Conservation (phyloP, 2,888 invertebrate genomes). For the Coleophora flavipennella region DNA sequence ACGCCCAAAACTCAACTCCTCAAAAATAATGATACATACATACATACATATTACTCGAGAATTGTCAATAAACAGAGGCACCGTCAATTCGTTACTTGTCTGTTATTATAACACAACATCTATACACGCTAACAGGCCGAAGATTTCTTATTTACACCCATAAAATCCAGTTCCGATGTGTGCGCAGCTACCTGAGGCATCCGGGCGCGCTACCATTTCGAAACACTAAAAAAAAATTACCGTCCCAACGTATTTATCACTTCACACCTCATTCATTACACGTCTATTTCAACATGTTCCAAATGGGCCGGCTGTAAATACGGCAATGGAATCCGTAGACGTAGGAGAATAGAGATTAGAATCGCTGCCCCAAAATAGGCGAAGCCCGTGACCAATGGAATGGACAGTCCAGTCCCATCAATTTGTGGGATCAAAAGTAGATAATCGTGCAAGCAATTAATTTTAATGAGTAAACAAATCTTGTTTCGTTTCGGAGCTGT, state of each 20-base stretch:
- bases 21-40: not conserved
- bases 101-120: constrained; percentile 1
- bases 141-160: constrained; percentile 22
- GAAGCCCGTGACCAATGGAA: constrained; percentile 21
- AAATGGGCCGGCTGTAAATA: constrained; percentile 18
- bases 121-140: constrained; percentile 21
- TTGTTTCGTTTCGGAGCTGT: constrained; percentile 18
- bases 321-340: constrained; percentile 25
- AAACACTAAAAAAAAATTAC: constrained; percentile 42
- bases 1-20: not conserved
- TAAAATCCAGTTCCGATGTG: constrained; percentile 38
- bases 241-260: constrained; percentile 28
- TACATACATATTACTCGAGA: not conserved
- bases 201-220: constrained; percentile 48
- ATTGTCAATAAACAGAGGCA: too few species aligned
- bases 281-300: constrained; percentile 22
- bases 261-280: constrained; percentile 45
- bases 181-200: constrained; percentile 62
- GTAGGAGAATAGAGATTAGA: constrained; percentile 10
- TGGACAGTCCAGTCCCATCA: constrained; percentile 29
- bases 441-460: constrained; percentile 43
- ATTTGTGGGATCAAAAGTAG: constrained; percentile 37
- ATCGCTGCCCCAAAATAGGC: constrained; percentile 10
- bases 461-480: constrained; percentile 42
- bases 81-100: too few species aligned